These are phyloP conservation scores for Phyllotreta cruciferae DNA, from an alignment of 2,888 invertebrate genomes.

Conservation along the genomic window DNA sequence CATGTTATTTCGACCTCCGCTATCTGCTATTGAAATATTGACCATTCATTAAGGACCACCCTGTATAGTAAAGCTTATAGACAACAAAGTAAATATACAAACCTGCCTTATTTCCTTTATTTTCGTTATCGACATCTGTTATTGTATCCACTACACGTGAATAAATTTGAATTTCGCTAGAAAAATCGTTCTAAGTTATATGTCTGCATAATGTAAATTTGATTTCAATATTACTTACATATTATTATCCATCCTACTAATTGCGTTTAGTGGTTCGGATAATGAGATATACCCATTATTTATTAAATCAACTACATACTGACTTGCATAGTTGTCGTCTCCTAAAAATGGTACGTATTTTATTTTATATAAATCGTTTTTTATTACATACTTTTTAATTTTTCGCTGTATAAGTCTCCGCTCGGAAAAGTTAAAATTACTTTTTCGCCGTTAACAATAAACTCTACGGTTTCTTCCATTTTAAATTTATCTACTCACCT, in stretches of 20 bases:
- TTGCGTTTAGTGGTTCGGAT: background rate
- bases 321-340: background rate
- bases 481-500: too few relatives aligned
- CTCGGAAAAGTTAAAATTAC: too few relatives aligned
- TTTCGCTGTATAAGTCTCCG: too few relatives aligned
- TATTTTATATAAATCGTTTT: too few relatives aligned
- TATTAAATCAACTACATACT: background rate
- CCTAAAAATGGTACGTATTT: background rate
- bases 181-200: background rate
- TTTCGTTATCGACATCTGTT: background rate
- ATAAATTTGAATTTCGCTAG: background rate
- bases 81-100: background rate
- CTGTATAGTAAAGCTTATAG: background rate
- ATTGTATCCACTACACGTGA: too few relatives aligned
- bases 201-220: background rate
- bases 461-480: too few relatives aligned
- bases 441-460: too few relatives aligned
- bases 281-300: slow-evolving; percentile 4
- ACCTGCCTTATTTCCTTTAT: background rate
- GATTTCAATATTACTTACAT: background rate
- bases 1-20: too few relatives aligned
- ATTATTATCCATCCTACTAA: background rate
- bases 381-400: too few relatives aligned
- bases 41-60: too few relatives aligned
- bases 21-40: too few relatives aligned